Conservation (phyloP, 2,888 invertebrate genomes). For the Thumatha senex region DNA sequence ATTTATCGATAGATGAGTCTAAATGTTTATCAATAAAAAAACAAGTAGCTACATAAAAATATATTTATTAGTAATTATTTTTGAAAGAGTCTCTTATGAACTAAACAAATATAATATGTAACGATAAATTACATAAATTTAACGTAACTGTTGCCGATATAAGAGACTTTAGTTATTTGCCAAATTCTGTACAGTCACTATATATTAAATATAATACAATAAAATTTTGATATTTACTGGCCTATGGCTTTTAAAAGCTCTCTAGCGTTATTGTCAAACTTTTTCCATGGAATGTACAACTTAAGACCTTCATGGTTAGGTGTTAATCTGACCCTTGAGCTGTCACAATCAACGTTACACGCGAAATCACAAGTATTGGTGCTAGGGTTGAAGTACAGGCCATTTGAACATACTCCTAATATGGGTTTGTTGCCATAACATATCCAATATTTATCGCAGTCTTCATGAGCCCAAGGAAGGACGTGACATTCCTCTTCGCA, state of each 20-base stretch:
- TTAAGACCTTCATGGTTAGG: constrained; percentile 45
- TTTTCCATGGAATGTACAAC: constrained; percentile 57
- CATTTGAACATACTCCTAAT: constrained; percentile 57
- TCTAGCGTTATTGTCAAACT: constrained; percentile 33
- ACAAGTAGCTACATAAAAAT: neutral
- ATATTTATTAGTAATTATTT: neutral
- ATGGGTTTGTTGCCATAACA: constrained; percentile 50
- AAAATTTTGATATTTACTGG: neutral
- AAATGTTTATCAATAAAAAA: neutral
- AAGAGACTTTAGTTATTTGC: neutral
- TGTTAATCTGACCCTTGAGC: constrained; percentile 41
- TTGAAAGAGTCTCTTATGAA: neutral
- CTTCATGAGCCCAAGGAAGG: constrained; percentile 63
- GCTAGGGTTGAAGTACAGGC: constrained; percentile 62
- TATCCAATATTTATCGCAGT: constrained; percentile 69
- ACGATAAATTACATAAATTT: neutral
- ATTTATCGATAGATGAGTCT: too few species aligned
- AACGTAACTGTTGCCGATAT: neutral
- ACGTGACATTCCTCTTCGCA: constrained; percentile 58
- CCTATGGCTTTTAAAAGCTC: constrained; percentile 7
- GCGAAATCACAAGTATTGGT: constrained; percentile 63
- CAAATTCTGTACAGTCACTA: neutral
- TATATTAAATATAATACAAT: neutral
- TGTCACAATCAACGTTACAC: constrained; percentile 56
- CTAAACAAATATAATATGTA: neutral